Base-by-base conservation (phyloP, 2,888 invertebrate genomes). In the Meteorus colon region DNA sequence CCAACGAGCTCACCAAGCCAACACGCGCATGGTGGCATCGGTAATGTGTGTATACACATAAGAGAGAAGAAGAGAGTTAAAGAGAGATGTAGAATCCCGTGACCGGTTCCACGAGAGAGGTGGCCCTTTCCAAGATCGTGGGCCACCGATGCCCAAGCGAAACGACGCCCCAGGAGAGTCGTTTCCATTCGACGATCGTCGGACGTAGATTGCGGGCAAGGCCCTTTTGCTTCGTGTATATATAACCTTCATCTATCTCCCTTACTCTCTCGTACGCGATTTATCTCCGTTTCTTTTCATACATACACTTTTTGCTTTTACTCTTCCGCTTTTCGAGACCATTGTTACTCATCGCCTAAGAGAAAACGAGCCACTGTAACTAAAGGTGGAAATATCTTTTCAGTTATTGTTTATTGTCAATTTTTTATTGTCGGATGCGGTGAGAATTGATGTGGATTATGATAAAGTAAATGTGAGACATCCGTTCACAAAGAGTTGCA, bases 101-200 rank as follows among this genome's bases (percentile, higher is more conserved):
- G 87, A 87, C 87, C 87, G 87, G 87, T 87, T 87, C 85, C 81
- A 48, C 51, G 55, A 41, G 37, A n/a, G 41, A 68, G 66, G 41
- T 48, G 73, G 73, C 63, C 73, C 76, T 67, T 75, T 59, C 48
- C 59, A 45, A 76, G 73, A 76, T 76, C 76, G 67, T 67, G 68
- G 76, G 73, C 31, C 67, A 55, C 73, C 62, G 75, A 70, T 68
- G 51, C 48, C 37, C 48, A 19, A n/a, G 55, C 45, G n/a, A 55
- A 55, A 55, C 55, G n/a, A 45, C 45, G 72, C 62, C 63, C 62
- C 63, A 29, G 63, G 63, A 63, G 31, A 62, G 71, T 55, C 63
- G 72, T 29, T 73, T 71, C 70, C 78, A 77, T 77, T 80, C 78
- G 75, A 77, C 80, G 79, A 73, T 81, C 79, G 79, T 78, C 77